Evolutionary conservation across 2,113 vertebrate genomes (phyloP).

Genomic region (Cathartes aura): DNA sequence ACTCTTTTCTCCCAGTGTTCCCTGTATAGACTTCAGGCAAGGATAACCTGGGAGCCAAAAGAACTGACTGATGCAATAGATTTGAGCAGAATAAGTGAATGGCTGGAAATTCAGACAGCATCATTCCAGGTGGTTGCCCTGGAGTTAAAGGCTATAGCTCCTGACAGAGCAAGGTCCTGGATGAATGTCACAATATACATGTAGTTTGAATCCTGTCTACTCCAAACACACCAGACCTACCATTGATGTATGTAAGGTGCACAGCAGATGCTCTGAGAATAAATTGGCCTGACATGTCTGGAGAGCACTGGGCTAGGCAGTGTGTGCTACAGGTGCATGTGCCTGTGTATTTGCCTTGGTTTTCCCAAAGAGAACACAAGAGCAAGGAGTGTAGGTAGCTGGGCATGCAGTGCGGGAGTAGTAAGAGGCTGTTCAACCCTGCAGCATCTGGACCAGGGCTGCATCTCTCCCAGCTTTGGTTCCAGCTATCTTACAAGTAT

Average conservation of each 20-base stretch:
- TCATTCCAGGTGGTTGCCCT: rapidly evolving
- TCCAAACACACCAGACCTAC: neutral
- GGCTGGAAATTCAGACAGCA: neutral
- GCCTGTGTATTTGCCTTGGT: neutral
- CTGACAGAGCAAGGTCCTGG: neutral
- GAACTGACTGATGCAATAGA: neutral
- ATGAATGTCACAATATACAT: neutral
- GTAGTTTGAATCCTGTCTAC: neutral
- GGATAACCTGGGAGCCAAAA: neutral
- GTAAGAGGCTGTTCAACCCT: neutral
- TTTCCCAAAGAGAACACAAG: neutral
- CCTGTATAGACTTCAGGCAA: neutral
- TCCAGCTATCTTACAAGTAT: neutral
- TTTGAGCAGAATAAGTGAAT: neutral
- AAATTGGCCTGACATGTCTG: neutral
- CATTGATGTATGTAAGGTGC: neutral
- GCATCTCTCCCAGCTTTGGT: neutral
- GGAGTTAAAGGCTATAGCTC: neutral
- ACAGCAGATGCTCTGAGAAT: neutral
- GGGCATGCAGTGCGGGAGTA: neutral
- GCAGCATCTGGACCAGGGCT: neutral
- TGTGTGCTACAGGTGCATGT: neutral
- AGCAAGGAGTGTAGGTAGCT: neutral
- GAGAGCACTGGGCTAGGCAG: neutral
- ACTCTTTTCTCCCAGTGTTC: neutral